Percentiles rank a stretch among this genome's conserved stretches.
Evolutionary conservation across 2,797 vertebrate genomes (phyloP).

Genomic region (Kryptolebias ocellatus): DNA sequence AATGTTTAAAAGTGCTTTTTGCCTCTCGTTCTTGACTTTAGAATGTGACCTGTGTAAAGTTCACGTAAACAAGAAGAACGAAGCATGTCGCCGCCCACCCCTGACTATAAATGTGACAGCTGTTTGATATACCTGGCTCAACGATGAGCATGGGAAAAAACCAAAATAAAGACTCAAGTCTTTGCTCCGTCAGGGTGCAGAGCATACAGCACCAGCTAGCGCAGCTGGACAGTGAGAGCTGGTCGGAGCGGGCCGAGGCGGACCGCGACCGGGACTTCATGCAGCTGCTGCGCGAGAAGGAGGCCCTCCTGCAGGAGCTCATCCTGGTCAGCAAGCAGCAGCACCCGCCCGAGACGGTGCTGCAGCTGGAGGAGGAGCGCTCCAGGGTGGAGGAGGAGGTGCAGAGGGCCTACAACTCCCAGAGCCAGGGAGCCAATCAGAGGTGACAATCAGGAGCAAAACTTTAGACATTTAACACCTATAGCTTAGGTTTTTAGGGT

Average conservation of each 20-base stretch:
- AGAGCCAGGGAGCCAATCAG: slow-evolving; percentile 92
- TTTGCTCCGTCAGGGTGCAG: slow-evolving; percentile 83
- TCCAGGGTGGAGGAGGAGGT: slow-evolving; percentile 92
- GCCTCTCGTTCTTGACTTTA: no score
- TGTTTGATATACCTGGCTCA: no score
- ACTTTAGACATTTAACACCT: background rate
- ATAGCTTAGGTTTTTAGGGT: background rate
- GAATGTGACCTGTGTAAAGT: no score
- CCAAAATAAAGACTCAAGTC: no score
- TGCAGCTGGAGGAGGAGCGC: slow-evolving; percentile 90
- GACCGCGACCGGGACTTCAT: slow-evolving; percentile 94
- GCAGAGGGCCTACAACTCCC: slow-evolving; percentile 86
- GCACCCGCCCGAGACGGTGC: slow-evolving; percentile 83
- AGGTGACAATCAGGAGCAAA: slow-evolving; percentile 79
- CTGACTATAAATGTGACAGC: no score
- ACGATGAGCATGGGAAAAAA: no score
- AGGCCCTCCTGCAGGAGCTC: slow-evolving; percentile 94
- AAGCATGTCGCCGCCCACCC: no score
- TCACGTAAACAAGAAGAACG: no score
- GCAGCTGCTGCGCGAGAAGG: slow-evolving; percentile 97
- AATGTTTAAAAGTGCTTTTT: no score
- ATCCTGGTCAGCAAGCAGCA: slow-evolving; percentile 91
- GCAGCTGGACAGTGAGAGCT: slow-evolving; percentile 92
- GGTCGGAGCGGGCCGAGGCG: slow-evolving; percentile 93
- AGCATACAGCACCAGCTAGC: slow-evolving; percentile 96